Evolutionary conservation across 2,113 vertebrate species (phyloP), one percentile per base, ranked within the genome.

Genomic region (Leptobrachium leishanense): DNA sequence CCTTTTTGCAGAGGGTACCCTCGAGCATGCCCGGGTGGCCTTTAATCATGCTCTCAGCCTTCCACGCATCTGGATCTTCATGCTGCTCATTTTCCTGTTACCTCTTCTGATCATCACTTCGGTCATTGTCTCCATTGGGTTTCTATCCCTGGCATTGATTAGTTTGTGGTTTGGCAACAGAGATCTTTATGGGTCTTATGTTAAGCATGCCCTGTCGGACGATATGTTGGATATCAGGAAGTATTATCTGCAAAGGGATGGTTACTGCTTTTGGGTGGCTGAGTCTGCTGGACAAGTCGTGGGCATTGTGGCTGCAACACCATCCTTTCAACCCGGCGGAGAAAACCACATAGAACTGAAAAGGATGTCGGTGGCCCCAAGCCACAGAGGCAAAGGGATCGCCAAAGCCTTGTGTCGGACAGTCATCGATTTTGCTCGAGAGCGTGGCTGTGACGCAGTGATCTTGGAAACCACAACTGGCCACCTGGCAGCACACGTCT

Each of bases 201-300:
- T 9, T 2, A 12, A 0, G 2, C 0, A 0, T 0, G 1, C 2
- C 15, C 50, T 87, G 46, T 1, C 0, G 2, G 77, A 81, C 31
- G 84, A 85, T 44, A 1, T 88, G 82, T 13, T 46, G 50, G 82
- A 86, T 41, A 84, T 88, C 66, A 69, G 43, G 62, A 70, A 82
- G n/a, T 42, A 72, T 72, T 88, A 88, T 77, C 0, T 85, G 4
- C 59, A 82, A 1, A 42, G 44, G 5, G 2, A 2, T 0, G 81
- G 74, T n/a, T 85, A 84, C 74, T 85, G 83, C 77, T 89, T 89
- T 86, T 87, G 86, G 86, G 85, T 88, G 72, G 85, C 68, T 0
- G 85, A 88, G 69, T 76, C 65, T 1, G 55, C 31, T 8, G 82
- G 77, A 10, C 13, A 77, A 39, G 81, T 85, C 13, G 82, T 88